These are phyloP conservation scores for Phataginus tricuspis DNA, from an alignment of 2,797 vertebrate genomes.

Conservation along the genomic window DNA sequence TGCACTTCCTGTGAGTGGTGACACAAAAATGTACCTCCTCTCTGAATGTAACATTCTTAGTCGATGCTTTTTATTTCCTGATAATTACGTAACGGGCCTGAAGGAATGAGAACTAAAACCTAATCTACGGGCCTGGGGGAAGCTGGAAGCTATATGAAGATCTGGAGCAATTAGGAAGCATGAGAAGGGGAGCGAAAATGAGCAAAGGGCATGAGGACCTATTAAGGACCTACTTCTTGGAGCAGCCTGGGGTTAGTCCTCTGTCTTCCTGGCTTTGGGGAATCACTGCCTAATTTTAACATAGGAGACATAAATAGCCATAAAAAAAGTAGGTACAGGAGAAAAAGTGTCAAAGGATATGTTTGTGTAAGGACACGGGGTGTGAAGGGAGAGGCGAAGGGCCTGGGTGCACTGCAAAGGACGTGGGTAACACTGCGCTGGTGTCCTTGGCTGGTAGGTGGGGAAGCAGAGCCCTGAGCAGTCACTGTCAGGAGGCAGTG, in stretches of 20 bases:
- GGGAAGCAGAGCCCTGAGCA: not conserved
- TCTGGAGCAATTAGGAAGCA: not conserved
- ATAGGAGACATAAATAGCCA: not conserved
- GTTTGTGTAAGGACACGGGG: not conserved
- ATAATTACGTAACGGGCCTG: not conserved
- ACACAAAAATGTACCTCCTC: not conserved
- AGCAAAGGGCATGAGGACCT: not conserved
- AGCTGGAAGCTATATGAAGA: not conserved
- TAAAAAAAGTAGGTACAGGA: not conserved
- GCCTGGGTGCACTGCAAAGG: not conserved
- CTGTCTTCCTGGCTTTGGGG: not conserved
- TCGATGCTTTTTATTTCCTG: not conserved
- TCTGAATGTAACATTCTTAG: not conserved
- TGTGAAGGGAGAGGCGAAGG: not conserved
- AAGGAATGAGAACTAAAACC: not conserved
- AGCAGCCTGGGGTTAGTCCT: not conserved
- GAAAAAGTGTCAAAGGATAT: not conserved
- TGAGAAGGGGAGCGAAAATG: not conserved
- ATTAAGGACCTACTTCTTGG: not conserved
- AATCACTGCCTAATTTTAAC: not conserved
- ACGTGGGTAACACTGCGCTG: not conserved
- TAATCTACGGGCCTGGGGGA: not conserved
- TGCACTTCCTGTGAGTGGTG: not conserved
- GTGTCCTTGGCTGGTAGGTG: not conserved
- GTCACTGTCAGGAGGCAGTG: constrained; percentile 27